A percentile compares a stretch with the other conserved stretches of the same genome.
Evolutionary conservation across 2,113 vertebrate genomes (phyloP).

Genomic region (Seriola rivoliana): DNA sequence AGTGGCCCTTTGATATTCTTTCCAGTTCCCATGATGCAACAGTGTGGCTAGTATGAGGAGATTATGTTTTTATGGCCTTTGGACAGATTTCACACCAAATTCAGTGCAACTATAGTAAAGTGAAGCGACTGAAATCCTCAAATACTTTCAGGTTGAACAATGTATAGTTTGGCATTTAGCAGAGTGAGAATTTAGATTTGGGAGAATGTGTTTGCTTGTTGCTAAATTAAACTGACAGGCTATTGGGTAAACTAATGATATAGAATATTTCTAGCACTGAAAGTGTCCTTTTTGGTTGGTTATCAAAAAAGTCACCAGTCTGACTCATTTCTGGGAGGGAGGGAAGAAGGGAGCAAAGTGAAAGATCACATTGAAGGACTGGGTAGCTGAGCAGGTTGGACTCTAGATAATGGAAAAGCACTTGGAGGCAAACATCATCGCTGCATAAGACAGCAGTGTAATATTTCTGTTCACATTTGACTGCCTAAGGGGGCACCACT

Average conservation of each 20-base stretch:
- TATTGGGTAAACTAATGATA: too few species aligned
- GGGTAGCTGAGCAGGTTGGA: conserved; percentile 8
- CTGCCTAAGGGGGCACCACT: conserved; percentile 6
- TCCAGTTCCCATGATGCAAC: conserved; percentile 76
- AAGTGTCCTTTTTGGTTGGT: not conserved
- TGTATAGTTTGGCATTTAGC: not conserved
- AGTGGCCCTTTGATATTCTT: conserved; percentile 74
- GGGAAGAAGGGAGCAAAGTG: not conserved
- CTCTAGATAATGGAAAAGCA: conserved; percentile 46
- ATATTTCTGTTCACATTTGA: conserved; percentile 53
- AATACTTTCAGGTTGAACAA: conserved; percentile 27
- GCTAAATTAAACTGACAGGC: not conserved
- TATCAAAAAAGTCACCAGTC: not conserved
- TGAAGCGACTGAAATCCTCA: conserved; percentile 31
- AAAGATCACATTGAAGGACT: not conserved
- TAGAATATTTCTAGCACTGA: too few species aligned
- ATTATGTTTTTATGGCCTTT: conserved; percentile 67
- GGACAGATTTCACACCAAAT: conserved; percentile 39
- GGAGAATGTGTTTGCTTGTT: not conserved
- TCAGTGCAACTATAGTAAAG: conserved; percentile 19
- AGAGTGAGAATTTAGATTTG: not conserved
- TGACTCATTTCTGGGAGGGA: not conserved
- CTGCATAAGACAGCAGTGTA: conserved; percentile 35
- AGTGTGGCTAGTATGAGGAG: conserved; percentile 50
- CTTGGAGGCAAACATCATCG: conserved; percentile 54